These are phyloP conservation scores for Hemistola chrysoprasaria DNA, from an alignment of 2,888 invertebrate genomes.

Conservation along the genomic window DNA sequence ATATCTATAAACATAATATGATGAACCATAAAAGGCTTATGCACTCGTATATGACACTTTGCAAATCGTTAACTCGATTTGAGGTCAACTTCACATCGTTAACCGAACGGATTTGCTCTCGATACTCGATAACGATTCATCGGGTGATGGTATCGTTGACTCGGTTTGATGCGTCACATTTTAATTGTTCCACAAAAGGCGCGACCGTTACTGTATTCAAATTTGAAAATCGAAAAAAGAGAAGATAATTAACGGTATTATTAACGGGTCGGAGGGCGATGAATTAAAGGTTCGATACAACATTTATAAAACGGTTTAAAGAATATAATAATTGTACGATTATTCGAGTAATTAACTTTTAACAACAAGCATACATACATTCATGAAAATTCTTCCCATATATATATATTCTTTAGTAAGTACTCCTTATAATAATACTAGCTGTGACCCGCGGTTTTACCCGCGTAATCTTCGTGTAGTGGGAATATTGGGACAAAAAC, in stretches of 20 bases:
- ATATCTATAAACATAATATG: background rate
- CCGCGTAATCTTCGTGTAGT: too few species aligned
- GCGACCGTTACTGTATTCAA: conserved; percentile 67
- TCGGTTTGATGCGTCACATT: conserved; percentile 64
- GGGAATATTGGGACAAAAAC: too few species aligned
- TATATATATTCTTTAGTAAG: too few species aligned
- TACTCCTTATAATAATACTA: too few species aligned
- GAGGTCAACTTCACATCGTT: conserved; percentile 19
- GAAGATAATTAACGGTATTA: conserved; percentile 74
- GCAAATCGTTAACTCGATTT: conserved; percentile 13
- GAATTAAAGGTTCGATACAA: conserved; percentile 37
- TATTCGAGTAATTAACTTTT: too few species aligned
- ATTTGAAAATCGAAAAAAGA: conserved; percentile 47
- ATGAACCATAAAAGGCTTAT: conserved; percentile 6
- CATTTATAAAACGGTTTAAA: conserved; percentile 29
- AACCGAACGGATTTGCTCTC: conserved; percentile 19
- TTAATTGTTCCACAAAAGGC: conserved; percentile 66
- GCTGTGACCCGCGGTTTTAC: too few species aligned
- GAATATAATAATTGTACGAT: too few species aligned
- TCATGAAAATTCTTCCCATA: too few species aligned
- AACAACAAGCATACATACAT: too few species aligned
- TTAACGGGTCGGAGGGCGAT: conserved; percentile 70
- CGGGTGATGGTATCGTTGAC: conserved; percentile 41
- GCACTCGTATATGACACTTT: background rate
- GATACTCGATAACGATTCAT: conserved; percentile 39